Evolutionary conservation across 2,888 invertebrate genomes (phyloP).

Genomic region (Eupeodes luniger): DNA sequence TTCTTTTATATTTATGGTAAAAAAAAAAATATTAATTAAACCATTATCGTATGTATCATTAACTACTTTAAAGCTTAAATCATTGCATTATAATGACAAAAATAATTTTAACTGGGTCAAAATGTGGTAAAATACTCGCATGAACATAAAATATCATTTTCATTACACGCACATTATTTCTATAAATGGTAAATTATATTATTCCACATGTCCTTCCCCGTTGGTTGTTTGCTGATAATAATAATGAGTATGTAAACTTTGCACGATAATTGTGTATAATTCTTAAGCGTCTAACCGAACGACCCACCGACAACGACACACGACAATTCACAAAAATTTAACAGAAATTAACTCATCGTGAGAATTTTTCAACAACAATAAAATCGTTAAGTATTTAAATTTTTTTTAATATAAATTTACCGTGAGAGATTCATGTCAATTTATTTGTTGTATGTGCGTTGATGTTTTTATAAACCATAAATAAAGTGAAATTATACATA

Average conservation of each 20-base stretch:
- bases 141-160: too few relatives aligned
- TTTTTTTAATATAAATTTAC: not conserved
- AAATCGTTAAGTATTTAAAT: not conserved
- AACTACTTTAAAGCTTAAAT: not conserved
- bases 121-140: not conserved
- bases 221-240: not conserved
- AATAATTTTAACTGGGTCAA: constrained; percentile 22
- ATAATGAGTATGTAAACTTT: constrained; percentile 1
- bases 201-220: constrained; percentile 10
- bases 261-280: not conserved
- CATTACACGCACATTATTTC: not conserved
- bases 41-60: not conserved
- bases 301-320: not conserved
- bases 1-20: not conserved
- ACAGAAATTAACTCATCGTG: not conserved
- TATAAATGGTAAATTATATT: not conserved
- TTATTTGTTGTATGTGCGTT: too few relatives aligned
- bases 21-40: constrained; percentile 2
- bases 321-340: not conserved
- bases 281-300: not conserved
- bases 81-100: constrained; percentile 23
- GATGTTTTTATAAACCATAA: too few relatives aligned
- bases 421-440: not conserved
- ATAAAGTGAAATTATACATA: not conserved
- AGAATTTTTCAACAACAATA: constrained; percentile 18